Conservation (phyloP, 2,113 vertebrate genomes). For the Alligator sinensis region DNA sequence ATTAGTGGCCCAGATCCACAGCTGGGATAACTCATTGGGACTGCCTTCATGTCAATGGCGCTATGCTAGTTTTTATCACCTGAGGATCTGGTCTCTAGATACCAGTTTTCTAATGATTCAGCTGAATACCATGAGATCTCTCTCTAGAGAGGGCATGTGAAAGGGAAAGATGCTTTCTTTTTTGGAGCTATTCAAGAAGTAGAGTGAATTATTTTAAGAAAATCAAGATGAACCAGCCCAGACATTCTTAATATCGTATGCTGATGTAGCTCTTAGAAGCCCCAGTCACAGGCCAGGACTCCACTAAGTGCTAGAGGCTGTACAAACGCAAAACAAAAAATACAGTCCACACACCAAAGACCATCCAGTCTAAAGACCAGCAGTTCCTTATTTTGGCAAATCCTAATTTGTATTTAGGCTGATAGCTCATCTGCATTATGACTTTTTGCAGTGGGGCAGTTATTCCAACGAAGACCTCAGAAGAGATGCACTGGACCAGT, state of each 20-base stretch:
- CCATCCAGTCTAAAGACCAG: not conserved
- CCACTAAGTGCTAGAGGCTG: not conserved
- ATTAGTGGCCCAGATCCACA: not conserved
- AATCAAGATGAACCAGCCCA: not conserved
- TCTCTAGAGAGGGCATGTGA: not conserved
- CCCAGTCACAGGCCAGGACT: not conserved
- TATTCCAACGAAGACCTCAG: not conserved
- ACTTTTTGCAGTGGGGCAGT: not conserved
- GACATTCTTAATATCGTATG: not conserved
- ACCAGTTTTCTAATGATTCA: not conserved
- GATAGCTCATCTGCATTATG: not conserved
- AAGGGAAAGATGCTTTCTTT: rapidly evolving
- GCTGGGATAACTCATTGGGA: not conserved
- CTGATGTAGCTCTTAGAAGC: not conserved
- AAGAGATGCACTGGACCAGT: not conserved
- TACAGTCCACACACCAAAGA: not conserved
- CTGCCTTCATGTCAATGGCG: not conserved
- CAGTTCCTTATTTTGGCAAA: not conserved
- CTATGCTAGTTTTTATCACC: not conserved
- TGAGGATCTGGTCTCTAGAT: not conserved
- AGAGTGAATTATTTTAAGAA: not conserved
- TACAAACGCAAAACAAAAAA: not conserved
- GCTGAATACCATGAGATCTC: not conserved
- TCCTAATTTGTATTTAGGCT: not conserved
- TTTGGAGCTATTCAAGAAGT: not conserved